Percentiles rank a stretch among this genome's conserved stretches.
Conservation (phyloP, 2,888 invertebrate genomes). For the Phlogophora meticulosa region DNA sequence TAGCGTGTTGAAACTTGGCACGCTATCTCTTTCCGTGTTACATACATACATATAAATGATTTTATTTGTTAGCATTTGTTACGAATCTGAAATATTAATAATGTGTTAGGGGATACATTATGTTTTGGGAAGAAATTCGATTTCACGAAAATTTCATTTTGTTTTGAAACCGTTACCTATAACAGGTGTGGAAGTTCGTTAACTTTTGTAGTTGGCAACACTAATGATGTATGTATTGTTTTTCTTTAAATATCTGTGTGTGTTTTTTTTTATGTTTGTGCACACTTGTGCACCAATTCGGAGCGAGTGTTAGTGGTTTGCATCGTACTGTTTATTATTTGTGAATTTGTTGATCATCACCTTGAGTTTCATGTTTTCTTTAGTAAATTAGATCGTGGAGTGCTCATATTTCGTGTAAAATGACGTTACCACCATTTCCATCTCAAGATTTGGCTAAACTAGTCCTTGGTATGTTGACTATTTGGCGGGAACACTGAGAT, state of each 20-base stretch:
- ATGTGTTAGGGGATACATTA: no score
- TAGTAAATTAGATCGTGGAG: conserved; percentile 22
- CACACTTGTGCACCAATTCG: conserved; percentile 9
- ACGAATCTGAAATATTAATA: no score
- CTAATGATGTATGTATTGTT: no score
- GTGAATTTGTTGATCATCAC: conserved; percentile 28
- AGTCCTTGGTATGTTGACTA: conserved; percentile 82
- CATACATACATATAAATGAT: no score
- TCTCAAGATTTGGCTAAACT: conserved; percentile 87
- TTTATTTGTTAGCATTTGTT: no score
- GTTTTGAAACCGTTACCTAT: no score
- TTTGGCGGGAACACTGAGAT: conserved; percentile 84
- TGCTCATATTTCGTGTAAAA: conserved; percentile 59
- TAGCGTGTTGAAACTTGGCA: no score
- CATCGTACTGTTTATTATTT: conserved; percentile 49
- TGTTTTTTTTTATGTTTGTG: conserved; percentile 45
- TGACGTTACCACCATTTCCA: conserved; percentile 86
- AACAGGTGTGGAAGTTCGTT: no score
- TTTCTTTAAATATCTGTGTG: conserved; percentile 15
- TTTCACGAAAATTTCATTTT: no score
- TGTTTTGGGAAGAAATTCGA: no score
- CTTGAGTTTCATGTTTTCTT: conserved; percentile 30
- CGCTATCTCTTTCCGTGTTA: no score
- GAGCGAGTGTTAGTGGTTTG: conserved; percentile 38
- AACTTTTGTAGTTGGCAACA: no score